Conservation (phyloP, 2,113 vertebrate species). For the Ictalurus furcatus region DNA sequence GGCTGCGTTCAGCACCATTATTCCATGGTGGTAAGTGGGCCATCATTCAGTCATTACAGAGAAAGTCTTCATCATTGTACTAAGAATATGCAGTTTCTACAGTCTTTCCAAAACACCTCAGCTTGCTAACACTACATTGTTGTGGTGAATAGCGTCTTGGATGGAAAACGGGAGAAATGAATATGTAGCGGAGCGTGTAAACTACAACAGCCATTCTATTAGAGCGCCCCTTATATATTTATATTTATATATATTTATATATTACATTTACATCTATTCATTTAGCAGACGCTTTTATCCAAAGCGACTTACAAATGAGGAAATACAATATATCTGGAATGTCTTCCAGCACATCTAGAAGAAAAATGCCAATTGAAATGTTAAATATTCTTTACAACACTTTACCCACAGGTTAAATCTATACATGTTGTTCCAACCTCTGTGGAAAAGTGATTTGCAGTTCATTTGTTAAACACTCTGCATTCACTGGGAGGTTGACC, state of each 20-base stretch:
- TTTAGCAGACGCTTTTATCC: too few species aligned
- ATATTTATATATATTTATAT: too few species aligned
- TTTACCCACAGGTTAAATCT: background rate
- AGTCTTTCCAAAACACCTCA: background rate
- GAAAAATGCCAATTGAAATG: background rate
- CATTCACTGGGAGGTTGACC: background rate
- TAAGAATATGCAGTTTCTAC: background rate
- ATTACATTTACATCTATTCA: too few species aligned
- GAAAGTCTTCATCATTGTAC: background rate
- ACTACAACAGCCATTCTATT: background rate
- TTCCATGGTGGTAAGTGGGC: background rate
- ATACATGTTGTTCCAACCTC: background rate
- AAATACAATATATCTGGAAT: too few species aligned
- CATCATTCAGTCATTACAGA: background rate
- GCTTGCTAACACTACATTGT: background rate
- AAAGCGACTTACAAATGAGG: too few species aligned
- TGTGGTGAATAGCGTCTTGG: background rate
- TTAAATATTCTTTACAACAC: background rate
- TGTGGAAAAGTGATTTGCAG: background rate
- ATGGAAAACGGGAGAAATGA: background rate
- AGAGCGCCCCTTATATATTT: background rate
- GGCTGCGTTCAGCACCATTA: background rate
- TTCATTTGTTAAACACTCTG: background rate
- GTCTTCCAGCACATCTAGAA: too few species aligned
- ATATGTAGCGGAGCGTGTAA: background rate